Base-by-base conservation (phyloP, 2,797 vertebrate genomes). In the Tragopan temminckii region DNA sequence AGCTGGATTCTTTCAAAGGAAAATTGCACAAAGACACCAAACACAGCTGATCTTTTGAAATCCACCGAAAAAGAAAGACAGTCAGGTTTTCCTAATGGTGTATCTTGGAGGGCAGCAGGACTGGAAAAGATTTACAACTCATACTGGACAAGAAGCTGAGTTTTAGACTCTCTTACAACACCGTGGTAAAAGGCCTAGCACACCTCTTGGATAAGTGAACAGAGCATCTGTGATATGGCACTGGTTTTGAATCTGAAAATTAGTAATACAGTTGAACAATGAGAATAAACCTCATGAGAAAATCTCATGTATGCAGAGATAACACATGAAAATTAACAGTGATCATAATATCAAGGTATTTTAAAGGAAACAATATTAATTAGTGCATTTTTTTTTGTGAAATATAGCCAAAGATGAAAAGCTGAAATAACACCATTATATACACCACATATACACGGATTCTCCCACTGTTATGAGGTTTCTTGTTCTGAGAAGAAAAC, bases 301-400 rank as follows among this genome's bases (percentile, higher is more conserved):
- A 20, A 55, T 7, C 53, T 53, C 53, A 20, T 7, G 31, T 55
- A n/a, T 63, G 19, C n/a, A 59, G 14, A 33, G 14, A 46, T 20
- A 66, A n/a, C 43, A 48, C 2, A 33, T 0, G 0, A 21, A 14
- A 74, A 35, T 53, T 43, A 67, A 21, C 15, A 72, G 68, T 2
- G 1, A 69, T 20, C 24, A 66, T 5, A 74, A 78, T 66, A 21
- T 1, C 1, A 24, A 14, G 1, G 8, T 20, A 40, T 3, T 80
- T 80, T 7, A 17, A 52, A 35, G 18, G 7, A 63, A 53, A 14
- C 9, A 36, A 2, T 15, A 58, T 29, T 61, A 86, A 83, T 14
- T 24, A 27, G 1, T 45, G 7, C 4, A 24, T 35, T 68, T 35
- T 76, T 85, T 88, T 81, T 59, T 14, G 17, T 38, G 13, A 85